Evolutionary conservation across 2,797 vertebrate species (phyloP), one percentile per base, ranked within the genome.

Genomic region (Cossypha heuglini): DNA sequence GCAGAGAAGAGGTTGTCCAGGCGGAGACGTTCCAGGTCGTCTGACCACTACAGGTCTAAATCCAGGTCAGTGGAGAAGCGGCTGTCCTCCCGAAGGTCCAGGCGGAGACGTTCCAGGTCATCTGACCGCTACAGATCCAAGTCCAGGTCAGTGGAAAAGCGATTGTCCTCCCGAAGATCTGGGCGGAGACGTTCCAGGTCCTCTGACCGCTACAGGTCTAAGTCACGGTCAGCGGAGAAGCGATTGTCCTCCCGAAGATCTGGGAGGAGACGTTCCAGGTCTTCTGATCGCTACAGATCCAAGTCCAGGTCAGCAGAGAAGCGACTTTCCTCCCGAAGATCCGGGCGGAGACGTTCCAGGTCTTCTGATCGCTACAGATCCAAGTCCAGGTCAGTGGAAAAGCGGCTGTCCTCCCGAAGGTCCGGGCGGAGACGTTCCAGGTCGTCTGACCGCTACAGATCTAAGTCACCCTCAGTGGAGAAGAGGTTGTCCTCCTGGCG

Each of bases 11-110:
- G 93, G 7, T 18, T 84, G 97, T 95, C 80, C 43, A 84, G 80
- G 35, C 51, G 95, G 10, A 98, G 98, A 31, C 98, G 98, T 89
- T 98, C 98, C n/a, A 97, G 97, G 42, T 98, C 98, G 0, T 97
- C 82, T 97, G 98, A 91, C 93, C 77, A 4, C 42, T 97, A 96
- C 49, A 91, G 95, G 7, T 97, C 96, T 28, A 97, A 98, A 59
- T 98, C 98, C 31, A 97, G 97, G 24, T 98, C 98, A 0, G 92
- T 31, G 11, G 95, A 96, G 68, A 95, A 96, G 61, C 51, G 87
- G 0, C 2, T 88, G 35, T 96, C 96, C 10, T 96, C 96, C 2
- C 66, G 95, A 58, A 94, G 96, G 25, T 96, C 96, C 16, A 26
- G 95, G 2, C 95, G 94, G 2, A 68, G 95, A 20, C 94, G 94